Conservation (phyloP, 2,888 invertebrate genomes). For the Sarcophaga carnaria region DNA sequence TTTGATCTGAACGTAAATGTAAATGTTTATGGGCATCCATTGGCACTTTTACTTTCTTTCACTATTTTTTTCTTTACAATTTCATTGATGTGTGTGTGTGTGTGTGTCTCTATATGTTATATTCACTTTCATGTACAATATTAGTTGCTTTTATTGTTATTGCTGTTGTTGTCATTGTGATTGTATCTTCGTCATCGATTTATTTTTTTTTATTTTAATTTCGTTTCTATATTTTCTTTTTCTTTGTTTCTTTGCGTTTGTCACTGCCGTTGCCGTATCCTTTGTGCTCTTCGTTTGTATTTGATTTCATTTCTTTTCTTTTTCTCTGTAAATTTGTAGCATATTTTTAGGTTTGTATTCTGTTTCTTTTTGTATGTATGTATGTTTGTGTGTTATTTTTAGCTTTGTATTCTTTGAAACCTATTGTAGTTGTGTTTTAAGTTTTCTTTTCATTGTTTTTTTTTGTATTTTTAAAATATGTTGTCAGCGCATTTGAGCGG, state of each 20-base stretch:
- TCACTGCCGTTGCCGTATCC: background rate
- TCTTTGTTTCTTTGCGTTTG: constrained; percentile 40
- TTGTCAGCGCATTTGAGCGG: constrained; percentile 32
- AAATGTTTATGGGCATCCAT: background rate
- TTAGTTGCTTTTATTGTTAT: too few relatives aligned
- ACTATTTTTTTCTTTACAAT: too few relatives aligned
- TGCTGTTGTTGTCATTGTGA: too few relatives aligned
- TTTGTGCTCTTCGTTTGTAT: background rate
- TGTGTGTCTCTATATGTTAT: background rate
- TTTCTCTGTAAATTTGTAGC: constrained; percentile 20
- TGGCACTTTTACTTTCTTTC: too few relatives aligned
- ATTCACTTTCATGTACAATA: background rate
- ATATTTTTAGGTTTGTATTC: constrained; percentile 36
- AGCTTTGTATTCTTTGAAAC: background rate
- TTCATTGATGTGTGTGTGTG: background rate
- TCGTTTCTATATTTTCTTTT: background rate
- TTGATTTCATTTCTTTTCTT: background rate
- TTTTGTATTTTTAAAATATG: background rate
- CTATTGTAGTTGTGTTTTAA: background rate
- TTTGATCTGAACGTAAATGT: background rate
- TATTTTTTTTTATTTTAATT: too few relatives aligned
- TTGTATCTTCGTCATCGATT: too few relatives aligned
- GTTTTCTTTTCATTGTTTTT: background rate
- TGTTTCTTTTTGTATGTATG: background rate
- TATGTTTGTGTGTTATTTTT: background rate